Evolutionary conservation across 1,140 invertebrate genomes (phyloP).

Genomic region (Camponotus floridanus): DNA sequence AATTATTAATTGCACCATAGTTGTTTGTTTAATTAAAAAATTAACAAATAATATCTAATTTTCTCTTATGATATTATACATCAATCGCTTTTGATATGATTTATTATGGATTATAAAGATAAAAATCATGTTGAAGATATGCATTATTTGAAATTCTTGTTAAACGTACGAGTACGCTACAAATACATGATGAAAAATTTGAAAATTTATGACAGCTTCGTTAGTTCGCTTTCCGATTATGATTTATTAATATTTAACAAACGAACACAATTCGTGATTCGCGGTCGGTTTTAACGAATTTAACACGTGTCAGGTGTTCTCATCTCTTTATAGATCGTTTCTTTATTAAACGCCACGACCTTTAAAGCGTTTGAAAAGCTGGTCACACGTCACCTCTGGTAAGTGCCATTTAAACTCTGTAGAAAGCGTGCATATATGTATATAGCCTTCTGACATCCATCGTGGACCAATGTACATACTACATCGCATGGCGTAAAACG

Average conservation of each 20-base stretch:
- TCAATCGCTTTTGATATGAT: conserved; percentile 4
- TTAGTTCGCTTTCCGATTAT: conserved; percentile 9
- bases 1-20: background rate
- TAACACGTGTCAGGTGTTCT: conserved; percentile 19
- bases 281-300: conserved; percentile 61
- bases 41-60: background rate
- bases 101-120: background rate
- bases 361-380: conserved; percentile 62
- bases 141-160: background rate
- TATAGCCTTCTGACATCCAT: conserved; percentile 27
- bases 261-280: background rate
- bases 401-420: conserved; percentile 56
- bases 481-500: conserved; percentile 53
- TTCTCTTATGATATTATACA: background rate
- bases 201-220: conserved; percentile 9
- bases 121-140: background rate
- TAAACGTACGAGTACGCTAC: background rate
- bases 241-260: conserved; percentile 23
- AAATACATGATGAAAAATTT: conserved; percentile 26
- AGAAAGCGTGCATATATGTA: conserved; percentile 48
- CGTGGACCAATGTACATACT: conserved; percentile 18
- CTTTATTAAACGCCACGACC: conserved; percentile 58
- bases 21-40: background rate
- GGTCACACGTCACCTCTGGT: conserved; percentile 59
- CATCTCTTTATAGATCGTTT: conserved; percentile 3